Conservation (phyloP, 2,797 vertebrate species). For the Psittacula derbiana region DNA sequence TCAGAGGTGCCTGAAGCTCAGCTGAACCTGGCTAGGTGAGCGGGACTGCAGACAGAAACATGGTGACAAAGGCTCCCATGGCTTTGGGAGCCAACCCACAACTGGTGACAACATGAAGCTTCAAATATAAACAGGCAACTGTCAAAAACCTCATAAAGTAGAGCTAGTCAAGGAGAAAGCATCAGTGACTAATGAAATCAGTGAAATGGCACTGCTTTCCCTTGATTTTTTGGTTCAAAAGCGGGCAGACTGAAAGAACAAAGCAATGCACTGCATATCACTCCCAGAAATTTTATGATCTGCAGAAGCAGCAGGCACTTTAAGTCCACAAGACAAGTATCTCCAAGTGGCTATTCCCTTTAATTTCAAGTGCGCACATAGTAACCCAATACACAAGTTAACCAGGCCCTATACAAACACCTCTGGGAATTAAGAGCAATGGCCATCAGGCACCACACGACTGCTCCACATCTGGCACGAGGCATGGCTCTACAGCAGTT, state of each 20-base stretch:
- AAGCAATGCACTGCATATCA: not conserved
- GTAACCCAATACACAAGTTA: not conserved
- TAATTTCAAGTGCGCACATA: not conserved
- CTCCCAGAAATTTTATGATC: not conserved
- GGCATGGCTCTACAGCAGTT: not conserved
- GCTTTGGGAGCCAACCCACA: not conserved
- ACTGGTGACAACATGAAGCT: not conserved
- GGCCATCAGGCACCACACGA: not conserved
- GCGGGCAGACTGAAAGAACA: not conserved
- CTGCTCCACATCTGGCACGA: fast-evolving
- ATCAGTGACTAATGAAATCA: not conserved
- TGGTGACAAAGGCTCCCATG: fast-evolving
- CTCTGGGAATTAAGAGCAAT: not conserved
- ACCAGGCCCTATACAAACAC: not conserved
- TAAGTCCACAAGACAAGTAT: not conserved
- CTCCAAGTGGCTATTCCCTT: not conserved
- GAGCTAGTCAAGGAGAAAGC: not conserved
- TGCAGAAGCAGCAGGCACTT: not conserved
- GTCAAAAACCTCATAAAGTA: not conserved
- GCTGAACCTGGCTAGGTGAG: not conserved
- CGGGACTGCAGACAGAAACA: not conserved
- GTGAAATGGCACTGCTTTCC: not conserved
- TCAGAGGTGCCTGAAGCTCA: not conserved
- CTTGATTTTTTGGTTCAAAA: not conserved
- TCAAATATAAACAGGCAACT: not conserved